Percentiles rank a stretch among this genome's conserved stretches.
These are phyloP conservation scores for Condylostylus longicornis DNA, from an alignment of 1,140 invertebrate genomes.

Conservation along the genomic window DNA sequence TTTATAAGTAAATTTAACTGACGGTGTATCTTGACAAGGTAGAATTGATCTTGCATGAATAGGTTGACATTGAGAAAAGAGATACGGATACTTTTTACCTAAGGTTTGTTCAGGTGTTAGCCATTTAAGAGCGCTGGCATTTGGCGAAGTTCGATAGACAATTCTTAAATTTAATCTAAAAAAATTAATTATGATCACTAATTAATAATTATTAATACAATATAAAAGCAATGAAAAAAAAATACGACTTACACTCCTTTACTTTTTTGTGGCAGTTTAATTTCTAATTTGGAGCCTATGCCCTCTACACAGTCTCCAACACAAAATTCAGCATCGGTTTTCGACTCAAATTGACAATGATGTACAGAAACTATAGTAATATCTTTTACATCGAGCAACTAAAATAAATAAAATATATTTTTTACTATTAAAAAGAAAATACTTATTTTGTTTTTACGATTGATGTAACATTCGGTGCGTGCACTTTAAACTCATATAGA, in stretches of 20 bases:
- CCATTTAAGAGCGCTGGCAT: slow-evolving; percentile 72
- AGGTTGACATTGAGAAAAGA: slow-evolving; percentile 82
- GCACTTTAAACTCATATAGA: slow-evolving; percentile 38
- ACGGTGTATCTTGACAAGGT: slow-evolving; percentile 82
- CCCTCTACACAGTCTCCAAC: slow-evolving; percentile 40
- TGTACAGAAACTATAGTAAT: slow-evolving; percentile 42
- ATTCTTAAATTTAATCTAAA: slow-evolving; percentile 44
- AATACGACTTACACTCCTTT: neutral
- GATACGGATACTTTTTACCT: slow-evolving; percentile 64
- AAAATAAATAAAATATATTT: slow-evolving; percentile 14
- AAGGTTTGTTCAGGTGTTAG: slow-evolving; percentile 64
- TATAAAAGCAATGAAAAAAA: neutral
- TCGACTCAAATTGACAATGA: slow-evolving; percentile 34
- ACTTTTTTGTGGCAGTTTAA: slow-evolving; percentile 40
- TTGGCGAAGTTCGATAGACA: slow-evolving; percentile 49
- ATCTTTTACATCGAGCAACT: slow-evolving; percentile 60
- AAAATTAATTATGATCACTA: neutral
- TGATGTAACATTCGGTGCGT: slow-evolving; percentile 33
- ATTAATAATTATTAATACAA: neutral
- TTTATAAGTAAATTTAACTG: slow-evolving; percentile 66
- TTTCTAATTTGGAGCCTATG: slow-evolving; percentile 59
- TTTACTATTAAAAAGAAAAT: neutral
- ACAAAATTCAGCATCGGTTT: slow-evolving; percentile 40
- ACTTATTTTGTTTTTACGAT: slow-evolving; percentile 35
- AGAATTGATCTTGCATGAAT: slow-evolving; percentile 70